Evolutionary conservation across 2,113 vertebrate genomes (phyloP).

Genomic region (Bufo bufo): DNA sequence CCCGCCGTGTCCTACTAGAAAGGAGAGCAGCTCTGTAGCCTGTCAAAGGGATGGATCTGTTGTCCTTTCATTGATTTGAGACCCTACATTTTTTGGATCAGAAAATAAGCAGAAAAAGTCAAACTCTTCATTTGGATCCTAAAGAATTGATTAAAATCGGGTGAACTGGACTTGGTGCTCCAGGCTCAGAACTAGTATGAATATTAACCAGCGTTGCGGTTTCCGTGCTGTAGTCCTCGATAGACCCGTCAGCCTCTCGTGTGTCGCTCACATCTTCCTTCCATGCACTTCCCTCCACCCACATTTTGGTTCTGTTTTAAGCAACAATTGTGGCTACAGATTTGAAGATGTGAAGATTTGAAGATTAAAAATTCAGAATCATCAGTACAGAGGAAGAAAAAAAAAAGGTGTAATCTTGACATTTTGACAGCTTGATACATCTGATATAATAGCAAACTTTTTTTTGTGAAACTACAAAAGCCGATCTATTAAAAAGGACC

Average conservation of each 20-base stretch:
- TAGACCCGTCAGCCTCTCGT: neutral
- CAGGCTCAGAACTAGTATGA: neutral
- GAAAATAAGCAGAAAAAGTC: neutral
- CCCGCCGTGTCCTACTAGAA: too few species aligned
- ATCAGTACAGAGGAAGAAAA: neutral
- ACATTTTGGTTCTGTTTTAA: neutral
- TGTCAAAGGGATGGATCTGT: too few species aligned
- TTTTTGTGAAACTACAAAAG: too few species aligned
- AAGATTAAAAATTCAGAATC: neutral
- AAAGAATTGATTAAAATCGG: neutral
- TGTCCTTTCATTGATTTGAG: too few species aligned
- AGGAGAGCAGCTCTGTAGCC: too few species aligned
- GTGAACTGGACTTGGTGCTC: neutral
- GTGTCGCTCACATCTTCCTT: neutral
- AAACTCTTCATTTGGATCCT: neutral
- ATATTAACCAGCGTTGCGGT: neutral
- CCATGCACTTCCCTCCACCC: constrained; percentile 8
- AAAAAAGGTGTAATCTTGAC: neutral
- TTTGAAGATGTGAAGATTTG: neutral
- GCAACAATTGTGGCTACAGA: constrained; percentile 35
- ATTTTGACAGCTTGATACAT: neutral
- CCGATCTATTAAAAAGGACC: too few species aligned
- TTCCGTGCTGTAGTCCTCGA: neutral
- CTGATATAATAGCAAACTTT: too few species aligned
- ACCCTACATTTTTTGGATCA: too few species aligned